phyloP scores from a whole-genome alignment of 2,888 invertebrate genomes.

The Sphinx pinastri region DNA sequence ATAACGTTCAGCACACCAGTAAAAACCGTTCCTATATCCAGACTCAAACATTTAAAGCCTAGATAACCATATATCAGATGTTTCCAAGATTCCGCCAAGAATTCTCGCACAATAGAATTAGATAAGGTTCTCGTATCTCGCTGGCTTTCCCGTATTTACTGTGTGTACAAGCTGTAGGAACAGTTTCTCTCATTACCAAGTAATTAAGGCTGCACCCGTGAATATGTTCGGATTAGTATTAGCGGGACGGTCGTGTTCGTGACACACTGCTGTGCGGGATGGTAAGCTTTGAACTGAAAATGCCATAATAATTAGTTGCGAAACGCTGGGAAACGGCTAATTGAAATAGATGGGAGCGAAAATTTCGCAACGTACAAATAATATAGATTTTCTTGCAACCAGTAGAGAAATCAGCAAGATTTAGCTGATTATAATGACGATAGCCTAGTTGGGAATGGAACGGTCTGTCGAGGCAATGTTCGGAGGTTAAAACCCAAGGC shows the following conservation, averaged over 20 bases:
- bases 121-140: conserved; percentile 7
- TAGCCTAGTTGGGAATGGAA: no score
- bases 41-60: not conserved
- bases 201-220: conserved; percentile 43
- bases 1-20: no score
- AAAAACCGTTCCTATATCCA: no score
- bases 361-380: no score
- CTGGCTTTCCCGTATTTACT: conserved; percentile 15
- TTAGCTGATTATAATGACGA: no score
- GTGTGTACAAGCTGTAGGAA: conserved; percentile 33
- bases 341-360: no score
- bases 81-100: conserved; percentile 6
- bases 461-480: no score
- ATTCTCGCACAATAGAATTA: conserved; percentile 15
- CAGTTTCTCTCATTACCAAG: conserved; percentile 37
- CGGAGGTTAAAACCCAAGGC: no score
- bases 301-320: no score
- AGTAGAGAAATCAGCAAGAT: no score
- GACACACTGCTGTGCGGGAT: conserved; percentile 6
- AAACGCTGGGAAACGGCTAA: no score
- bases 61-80: not conserved
- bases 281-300: not conserved
- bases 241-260: conserved; percentile 24
- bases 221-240: conserved; percentile 40
- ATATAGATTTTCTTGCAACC: no score